These are phyloP conservation scores for Cynoglossus semilaevis DNA, from an alignment of 2,113 vertebrate species.

Conservation along the genomic window DNA sequence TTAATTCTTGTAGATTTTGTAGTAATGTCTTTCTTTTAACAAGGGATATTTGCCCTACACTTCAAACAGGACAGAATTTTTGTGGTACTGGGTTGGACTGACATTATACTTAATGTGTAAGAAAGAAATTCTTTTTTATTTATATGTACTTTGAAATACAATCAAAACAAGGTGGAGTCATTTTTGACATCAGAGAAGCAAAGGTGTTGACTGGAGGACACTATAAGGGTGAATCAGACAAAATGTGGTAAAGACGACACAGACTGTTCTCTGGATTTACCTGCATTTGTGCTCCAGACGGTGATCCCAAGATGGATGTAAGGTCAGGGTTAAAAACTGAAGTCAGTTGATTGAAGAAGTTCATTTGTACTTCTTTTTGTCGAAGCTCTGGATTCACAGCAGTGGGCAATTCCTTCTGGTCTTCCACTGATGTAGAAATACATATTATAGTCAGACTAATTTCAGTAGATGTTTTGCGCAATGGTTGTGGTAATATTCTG, in stretches of 20 bases:
- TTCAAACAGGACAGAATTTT: too few species aligned
- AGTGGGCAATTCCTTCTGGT: conserved; percentile 92
- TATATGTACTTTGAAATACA: too few species aligned
- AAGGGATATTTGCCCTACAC: too few species aligned
- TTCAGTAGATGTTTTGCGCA: neutral
- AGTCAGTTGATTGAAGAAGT: conserved; percentile 96
- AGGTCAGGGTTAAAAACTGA: conserved; percentile 95
- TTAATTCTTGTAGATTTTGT: too few species aligned
- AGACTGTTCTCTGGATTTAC: conserved; percentile 60
- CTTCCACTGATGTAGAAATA: conserved; percentile 82
- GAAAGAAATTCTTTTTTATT: too few species aligned
- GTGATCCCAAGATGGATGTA: conserved; percentile 74
- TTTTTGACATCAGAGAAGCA: too few species aligned
- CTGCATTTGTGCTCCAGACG: conserved; percentile 78
- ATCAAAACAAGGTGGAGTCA: too few species aligned
- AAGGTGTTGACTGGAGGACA: too few species aligned
- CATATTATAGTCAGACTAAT: neutral
- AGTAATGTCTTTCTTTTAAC: too few species aligned
- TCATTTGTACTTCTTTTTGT: conserved; percentile 98
- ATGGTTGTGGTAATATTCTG: neutral
- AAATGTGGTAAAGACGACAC: neutral
- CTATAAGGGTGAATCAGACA: too few species aligned
- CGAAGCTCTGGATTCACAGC: conserved; percentile 90
- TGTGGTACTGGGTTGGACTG: too few species aligned
- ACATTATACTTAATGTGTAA: too few species aligned